These are phyloP conservation scores for Tragelaphus scriptus DNA, from an alignment of 2,113 vertebrate genomes.

Conservation along the genomic window DNA sequence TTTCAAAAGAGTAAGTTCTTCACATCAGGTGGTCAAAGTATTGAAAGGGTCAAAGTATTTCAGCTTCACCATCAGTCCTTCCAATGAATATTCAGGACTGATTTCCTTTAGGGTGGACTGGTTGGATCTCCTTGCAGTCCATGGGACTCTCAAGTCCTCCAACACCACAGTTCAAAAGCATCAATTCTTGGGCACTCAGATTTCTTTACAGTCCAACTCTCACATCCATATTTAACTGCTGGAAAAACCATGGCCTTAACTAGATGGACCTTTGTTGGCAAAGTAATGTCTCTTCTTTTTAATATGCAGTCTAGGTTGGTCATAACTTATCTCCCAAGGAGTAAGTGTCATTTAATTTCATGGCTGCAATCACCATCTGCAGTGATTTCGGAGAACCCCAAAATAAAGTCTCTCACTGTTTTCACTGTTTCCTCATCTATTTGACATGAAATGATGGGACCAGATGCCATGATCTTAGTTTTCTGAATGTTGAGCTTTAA, in stretches of 20 bases:
- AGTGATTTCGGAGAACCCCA: not conserved
- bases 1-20: not conserved
- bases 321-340: not conserved
- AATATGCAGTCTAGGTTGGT: not conserved
- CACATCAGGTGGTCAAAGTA: not conserved
- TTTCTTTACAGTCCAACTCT: not conserved
- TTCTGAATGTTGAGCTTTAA: not conserved
- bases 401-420: not conserved
- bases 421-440: not conserved
- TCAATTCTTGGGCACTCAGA: accelerated
- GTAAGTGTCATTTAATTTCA: not conserved
- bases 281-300: not conserved
- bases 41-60: not conserved
- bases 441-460: not conserved
- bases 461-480: not conserved
- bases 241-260: not conserved
- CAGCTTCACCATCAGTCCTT: not conserved
- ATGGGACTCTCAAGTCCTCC: not conserved
- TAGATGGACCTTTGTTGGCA: not conserved
- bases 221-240: not conserved
- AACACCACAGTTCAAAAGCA: not conserved
- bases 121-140: not conserved
- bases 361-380: not conserved
- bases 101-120: not conserved
- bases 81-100: not conserved